Evolutionary conservation across 1,140 invertebrate species (phyloP).

Genomic region (Mizuhopecten yessoensis): DNA sequence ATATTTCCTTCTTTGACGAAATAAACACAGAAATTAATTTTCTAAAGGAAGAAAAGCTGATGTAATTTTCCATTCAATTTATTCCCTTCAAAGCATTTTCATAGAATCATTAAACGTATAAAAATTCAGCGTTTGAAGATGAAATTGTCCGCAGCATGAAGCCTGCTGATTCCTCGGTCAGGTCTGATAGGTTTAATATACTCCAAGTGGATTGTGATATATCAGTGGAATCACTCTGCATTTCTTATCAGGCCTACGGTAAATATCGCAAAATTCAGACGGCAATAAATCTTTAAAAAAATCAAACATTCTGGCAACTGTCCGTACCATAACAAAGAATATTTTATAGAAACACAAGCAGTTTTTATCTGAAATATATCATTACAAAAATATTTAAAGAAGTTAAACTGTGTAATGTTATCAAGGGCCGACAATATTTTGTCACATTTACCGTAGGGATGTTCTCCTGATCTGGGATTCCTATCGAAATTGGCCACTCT

Average conservation of each 20-base stretch:
- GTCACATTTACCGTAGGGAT: background rate
- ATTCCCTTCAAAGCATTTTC: conserved; percentile 38
- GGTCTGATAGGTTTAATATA: background rate
- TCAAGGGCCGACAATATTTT: background rate
- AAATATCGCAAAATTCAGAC: background rate
- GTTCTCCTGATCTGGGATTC: background rate
- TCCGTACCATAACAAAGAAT: too few relatives aligned
- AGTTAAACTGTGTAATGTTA: too few relatives aligned
- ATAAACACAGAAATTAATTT: conserved; percentile 36
- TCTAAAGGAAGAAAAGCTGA: conserved; percentile 38
- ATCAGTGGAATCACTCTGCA: background rate
- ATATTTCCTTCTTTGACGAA: conserved; percentile 25
- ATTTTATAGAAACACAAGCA: too few relatives aligned
- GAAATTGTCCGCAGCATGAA: conserved; percentile 31
- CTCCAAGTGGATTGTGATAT: background rate
- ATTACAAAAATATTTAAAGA: too few relatives aligned
- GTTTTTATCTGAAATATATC: too few relatives aligned
- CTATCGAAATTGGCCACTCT: conserved; percentile 11
- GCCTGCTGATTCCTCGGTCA: background rate
- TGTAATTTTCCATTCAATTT: conserved; percentile 40
- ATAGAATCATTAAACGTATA: conserved; percentile 40
- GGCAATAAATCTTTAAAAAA: background rate
- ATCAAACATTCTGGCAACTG: background rate
- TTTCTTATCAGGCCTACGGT: background rate
- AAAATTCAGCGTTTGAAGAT: background rate